These are phyloP conservation scores for Rhynchonycteris naso DNA, from an alignment of 2,797 vertebrate genomes.

Conservation along the genomic window DNA sequence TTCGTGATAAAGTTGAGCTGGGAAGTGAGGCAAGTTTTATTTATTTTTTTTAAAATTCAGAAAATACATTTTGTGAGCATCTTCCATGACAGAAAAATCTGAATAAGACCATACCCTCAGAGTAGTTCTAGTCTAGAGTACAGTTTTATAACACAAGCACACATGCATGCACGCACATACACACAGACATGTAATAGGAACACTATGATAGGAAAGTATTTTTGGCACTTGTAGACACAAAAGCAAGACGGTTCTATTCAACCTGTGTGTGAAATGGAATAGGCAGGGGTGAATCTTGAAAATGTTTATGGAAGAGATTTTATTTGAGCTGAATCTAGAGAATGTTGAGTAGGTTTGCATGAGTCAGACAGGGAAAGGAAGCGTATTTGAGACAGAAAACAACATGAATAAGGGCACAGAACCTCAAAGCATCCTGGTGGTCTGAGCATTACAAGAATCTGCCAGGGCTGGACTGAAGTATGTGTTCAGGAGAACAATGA, in stretches of 20 bases:
- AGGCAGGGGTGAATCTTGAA: neutral
- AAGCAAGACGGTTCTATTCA: neutral
- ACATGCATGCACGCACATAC: neutral
- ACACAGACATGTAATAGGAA: neutral
- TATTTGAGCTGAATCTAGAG: neutral
- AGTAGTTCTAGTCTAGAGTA: neutral
- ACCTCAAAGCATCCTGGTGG: neutral
- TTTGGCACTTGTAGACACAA: neutral
- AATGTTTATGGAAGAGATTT: slow-evolving; percentile 43
- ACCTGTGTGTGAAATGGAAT: neutral
- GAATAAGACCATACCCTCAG: neutral
- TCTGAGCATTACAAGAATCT: neutral
- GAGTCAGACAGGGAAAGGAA: slow-evolving; percentile 40
- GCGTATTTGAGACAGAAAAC: neutral
- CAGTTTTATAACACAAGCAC: neutral
- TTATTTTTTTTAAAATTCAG: neutral
- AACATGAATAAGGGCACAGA: neutral
- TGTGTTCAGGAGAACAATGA: neutral
- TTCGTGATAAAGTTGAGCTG: neutral
- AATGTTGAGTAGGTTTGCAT: neutral
- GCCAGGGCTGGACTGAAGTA: neutral
- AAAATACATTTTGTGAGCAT: neutral
- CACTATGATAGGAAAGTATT: neutral
- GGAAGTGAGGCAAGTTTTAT: neutral
- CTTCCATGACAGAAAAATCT: neutral